Evolutionary conservation across 2,888 invertebrate genomes (phyloP).

Genomic region (Odontocolon sp.): DNA sequence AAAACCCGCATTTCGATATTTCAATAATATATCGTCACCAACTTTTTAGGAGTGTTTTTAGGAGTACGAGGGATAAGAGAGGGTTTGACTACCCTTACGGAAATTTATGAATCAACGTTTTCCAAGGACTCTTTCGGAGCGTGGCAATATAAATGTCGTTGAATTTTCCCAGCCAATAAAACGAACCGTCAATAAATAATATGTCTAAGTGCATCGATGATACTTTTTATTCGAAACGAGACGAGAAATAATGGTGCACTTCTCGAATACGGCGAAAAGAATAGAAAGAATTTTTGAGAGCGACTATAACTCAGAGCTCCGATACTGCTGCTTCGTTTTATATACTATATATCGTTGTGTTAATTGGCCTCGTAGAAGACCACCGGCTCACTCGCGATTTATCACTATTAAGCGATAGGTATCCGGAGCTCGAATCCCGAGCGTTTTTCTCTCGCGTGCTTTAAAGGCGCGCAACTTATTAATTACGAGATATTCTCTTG

Average conservation of each 20-base stretch:
- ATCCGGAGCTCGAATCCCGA: constrained; percentile 34
- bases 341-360: background rate
- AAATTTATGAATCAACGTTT: constrained; percentile 6
- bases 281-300: constrained; percentile 9
- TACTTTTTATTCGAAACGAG: background rate
- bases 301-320: constrained; percentile 18
- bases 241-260: constrained; percentile 37
- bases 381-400: constrained; percentile 33
- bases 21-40: too few relatives aligned
- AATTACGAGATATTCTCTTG: constrained; percentile 55
- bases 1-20: too few relatives aligned
- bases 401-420: constrained; percentile 45
- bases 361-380: constrained; percentile 14
- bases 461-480: constrained; percentile 54
- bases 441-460: constrained; percentile 19
- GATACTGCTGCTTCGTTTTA: background rate
- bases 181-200: constrained; percentile 29
- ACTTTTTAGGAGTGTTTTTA: too few relatives aligned
- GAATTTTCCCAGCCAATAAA: background rate
- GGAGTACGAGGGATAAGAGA: too few relatives aligned
- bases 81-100: background rate
- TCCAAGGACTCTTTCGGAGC: background rate
- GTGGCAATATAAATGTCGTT: constrained; percentile 8
- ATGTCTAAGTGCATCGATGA: constrained; percentile 9
- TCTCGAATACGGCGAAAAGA: constrained; percentile 9